Conservation (phyloP, 2,888 invertebrate species). For the Oligia strigilis region DNA sequence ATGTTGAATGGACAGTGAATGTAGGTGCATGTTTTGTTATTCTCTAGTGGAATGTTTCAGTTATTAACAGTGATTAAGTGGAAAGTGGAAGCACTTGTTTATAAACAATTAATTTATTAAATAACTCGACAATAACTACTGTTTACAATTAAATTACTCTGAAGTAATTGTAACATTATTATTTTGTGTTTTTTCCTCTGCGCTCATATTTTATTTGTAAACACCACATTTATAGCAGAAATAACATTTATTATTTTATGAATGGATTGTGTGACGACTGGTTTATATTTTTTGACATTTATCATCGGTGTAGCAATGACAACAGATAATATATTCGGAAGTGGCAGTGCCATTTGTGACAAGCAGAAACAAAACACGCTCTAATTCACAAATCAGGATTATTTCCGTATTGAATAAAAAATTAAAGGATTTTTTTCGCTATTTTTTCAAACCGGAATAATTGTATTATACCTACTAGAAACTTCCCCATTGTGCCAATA, state of each 20-base stretch:
- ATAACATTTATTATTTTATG: slow-evolving; percentile 1
- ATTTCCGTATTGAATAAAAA: slow-evolving; percentile 27
- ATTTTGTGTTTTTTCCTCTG: background rate
- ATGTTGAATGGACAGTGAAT: background rate
- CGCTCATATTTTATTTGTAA: slow-evolving; percentile 38
- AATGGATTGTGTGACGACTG: slow-evolving; percentile 17
- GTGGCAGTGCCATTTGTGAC: slow-evolving; percentile 1
- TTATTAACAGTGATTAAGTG: slow-evolving; percentile 27
- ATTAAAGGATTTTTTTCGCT: slow-evolving; percentile 3
- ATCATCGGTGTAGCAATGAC: slow-evolving; percentile 13
- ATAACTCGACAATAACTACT: background rate
- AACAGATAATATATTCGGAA: slow-evolving; percentile 45
- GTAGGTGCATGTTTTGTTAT: background rate
- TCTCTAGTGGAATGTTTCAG: slow-evolving; percentile 10
- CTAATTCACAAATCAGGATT: background rate
- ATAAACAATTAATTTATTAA: background rate
- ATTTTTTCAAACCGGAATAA: background rate
- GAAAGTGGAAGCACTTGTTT: background rate
- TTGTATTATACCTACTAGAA: background rate
- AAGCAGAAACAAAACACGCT: slow-evolving; percentile 12
- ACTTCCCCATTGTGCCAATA: slow-evolving; percentile 6
- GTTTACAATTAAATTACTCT: background rate
- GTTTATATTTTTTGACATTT: slow-evolving; percentile 30
- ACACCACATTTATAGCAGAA: slow-evolving; percentile 7
- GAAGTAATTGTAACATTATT: background rate